A percentile compares a stretch with the other conserved stretches of the same genome.
Conservation (phyloP, 2,113 vertebrate genomes). For the Nematolebias whitei region DNA sequence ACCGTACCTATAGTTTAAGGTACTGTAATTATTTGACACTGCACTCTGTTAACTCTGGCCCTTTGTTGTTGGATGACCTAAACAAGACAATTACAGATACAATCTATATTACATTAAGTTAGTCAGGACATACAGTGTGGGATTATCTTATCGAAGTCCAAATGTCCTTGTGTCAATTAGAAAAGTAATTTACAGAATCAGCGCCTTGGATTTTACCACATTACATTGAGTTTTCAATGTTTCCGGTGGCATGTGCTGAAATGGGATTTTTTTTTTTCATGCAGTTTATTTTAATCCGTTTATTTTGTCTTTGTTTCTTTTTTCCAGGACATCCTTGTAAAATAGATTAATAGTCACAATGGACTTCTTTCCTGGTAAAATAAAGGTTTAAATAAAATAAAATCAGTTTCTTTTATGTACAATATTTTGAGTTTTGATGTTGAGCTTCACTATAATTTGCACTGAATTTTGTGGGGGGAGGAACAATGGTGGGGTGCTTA, state of each 20-base stretch:
- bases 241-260: neutral
- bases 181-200: slow-evolving; percentile 25
- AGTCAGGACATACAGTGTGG: slow-evolving; percentile 8
- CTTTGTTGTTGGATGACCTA: neutral
- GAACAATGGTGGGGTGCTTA: too few relatives aligned
- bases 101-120: slow-evolving; percentile 19
- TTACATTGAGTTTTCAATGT: neutral
- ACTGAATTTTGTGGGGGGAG: neutral
- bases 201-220: slow-evolving; percentile 3
- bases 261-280: neutral
- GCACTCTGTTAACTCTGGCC: neutral
- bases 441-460: neutral
- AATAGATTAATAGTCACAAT: too few relatives aligned
- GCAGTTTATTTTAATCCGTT: neutral
- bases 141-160: slow-evolving; percentile 27
- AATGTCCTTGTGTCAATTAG: neutral
- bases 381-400: too few relatives aligned
- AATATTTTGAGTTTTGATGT: neutral
- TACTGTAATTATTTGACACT: slow-evolving; percentile 34
- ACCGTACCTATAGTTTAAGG: slow-evolving; percentile 10
- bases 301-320: too few relatives aligned
- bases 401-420: neutral
- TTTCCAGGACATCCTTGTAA: too few relatives aligned
- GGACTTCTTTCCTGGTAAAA: too few relatives aligned
- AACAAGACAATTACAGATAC: slow-evolving; percentile 16